Evolutionary conservation across 1,140 invertebrate genomes (phyloP).

Genomic region (Drosophila ogumai): DNA sequence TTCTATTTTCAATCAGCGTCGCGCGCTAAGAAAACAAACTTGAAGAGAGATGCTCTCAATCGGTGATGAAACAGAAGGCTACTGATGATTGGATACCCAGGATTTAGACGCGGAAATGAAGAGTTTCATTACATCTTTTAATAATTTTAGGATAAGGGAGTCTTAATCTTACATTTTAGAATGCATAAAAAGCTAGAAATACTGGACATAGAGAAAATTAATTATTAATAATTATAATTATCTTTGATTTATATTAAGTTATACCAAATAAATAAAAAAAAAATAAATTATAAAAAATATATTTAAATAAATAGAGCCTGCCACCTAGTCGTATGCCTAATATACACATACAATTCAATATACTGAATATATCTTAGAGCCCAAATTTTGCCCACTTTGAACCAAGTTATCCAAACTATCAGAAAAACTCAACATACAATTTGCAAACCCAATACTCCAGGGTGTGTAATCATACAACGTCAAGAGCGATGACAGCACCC

Average conservation of each 20-base stretch:
- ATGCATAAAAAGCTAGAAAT: too few relatives aligned
- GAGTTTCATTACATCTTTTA: background rate
- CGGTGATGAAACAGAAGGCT: background rate
- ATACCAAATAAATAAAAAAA: too few relatives aligned
- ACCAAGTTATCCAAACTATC: background rate
- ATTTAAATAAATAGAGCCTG: too few relatives aligned
- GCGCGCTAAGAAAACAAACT: constrained; percentile 53
- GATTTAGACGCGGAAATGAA: background rate
- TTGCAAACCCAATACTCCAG: constrained; percentile 5
- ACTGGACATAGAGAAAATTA: too few relatives aligned
- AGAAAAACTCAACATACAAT: background rate
- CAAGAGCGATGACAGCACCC: constrained; percentile 42
- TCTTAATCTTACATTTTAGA: too few relatives aligned
- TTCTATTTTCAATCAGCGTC: constrained; percentile 76
- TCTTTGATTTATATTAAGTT: too few relatives aligned
- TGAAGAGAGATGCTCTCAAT: constrained; percentile 48
- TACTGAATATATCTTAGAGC: too few relatives aligned
- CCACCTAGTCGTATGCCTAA: background rate
- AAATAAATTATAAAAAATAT: too few relatives aligned
- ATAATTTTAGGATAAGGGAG: too few relatives aligned
- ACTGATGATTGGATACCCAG: constrained; percentile 7
- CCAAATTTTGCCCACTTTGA: background rate
- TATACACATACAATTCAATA: background rate
- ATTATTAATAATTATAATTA: too few relatives aligned
- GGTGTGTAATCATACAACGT: constrained; percentile 18